Percentiles rank a stretch among this genome's conserved stretches.
Conservation (phyloP, 2,113 vertebrate species). For the Fregetta grallaria region DNA sequence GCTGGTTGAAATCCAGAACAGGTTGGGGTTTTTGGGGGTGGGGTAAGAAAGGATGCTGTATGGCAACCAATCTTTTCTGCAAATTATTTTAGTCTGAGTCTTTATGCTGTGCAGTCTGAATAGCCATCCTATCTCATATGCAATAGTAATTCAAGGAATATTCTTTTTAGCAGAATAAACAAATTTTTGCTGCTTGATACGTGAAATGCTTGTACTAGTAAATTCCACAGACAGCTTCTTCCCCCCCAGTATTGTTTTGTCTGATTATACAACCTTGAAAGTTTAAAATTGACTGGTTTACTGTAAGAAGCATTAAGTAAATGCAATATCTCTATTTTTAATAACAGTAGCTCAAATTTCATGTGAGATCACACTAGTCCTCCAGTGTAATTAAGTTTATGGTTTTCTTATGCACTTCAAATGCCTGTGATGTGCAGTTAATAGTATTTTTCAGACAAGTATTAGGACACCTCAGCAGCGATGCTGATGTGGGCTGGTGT, state of each 20-base stretch:
- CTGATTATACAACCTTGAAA: slow-evolving; percentile 54
- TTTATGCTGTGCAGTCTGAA: not conserved
- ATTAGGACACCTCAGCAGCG: slow-evolving; percentile 30
- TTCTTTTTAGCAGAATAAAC: slow-evolving; percentile 37
- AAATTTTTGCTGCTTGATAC: not conserved
- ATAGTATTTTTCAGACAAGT: slow-evolving; percentile 60
- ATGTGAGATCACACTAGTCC: slow-evolving; percentile 66
- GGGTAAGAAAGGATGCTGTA: not conserved
- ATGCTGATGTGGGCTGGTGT: slow-evolving; percentile 48
- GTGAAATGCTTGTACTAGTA: slow-evolving; percentile 31
- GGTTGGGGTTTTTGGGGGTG: not conserved
- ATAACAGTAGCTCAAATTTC: slow-evolving; percentile 71
- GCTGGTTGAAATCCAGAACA: not conserved
- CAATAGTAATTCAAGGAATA: not conserved
- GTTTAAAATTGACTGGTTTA: slow-evolving; percentile 67
- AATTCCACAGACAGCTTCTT: slow-evolving; percentile 7
- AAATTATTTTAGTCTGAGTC: not conserved
- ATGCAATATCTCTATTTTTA: slow-evolving; percentile 71
- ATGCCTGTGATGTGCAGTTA: slow-evolving; percentile 58
- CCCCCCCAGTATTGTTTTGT: slow-evolving; percentile 23
- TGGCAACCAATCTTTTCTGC: not conserved
- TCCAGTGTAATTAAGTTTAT: slow-evolving; percentile 73
- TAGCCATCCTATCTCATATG: not conserved
- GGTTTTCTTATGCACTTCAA: slow-evolving; percentile 63
- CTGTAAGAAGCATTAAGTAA: slow-evolving; percentile 71